Base-by-base conservation (phyloP, 2,797 vertebrate species). In the Knipowitschia caucasica region DNA sequence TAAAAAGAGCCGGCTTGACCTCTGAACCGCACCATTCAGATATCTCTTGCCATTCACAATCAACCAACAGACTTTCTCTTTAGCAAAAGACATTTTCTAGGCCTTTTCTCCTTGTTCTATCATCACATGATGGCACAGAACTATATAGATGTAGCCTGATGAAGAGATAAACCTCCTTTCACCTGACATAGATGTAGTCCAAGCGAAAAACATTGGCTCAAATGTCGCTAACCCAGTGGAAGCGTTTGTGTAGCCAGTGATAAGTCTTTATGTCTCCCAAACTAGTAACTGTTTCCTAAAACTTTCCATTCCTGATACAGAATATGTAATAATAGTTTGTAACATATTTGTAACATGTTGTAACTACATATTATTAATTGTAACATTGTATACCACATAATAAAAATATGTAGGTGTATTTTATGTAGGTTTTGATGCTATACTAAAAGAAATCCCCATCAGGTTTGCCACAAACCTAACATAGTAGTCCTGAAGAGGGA, bases 1-100 rank as follows among this genome's bases (percentile, higher is more conserved):
- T 40, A 69, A 82, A 86, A 85, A 63, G 75, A 76, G 59, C 65
- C 70, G 60, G 76, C 71, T 63, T 83, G 83, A 88, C 81, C 89
- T 82, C 53, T 78, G 60, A 81, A 77, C 83, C 76, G 20, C 14
- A 31, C 81, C 66, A 83, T 89, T 90, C 75, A 87, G n/a, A 59
- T 56, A n/a, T 58, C 62, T 49, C 69, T 59, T 64, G 64, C 85
- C 69, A 76, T 83, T 88, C 81, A 86, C 69, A 78, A 84, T 69
- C 69, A 65, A 75, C 67, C 79, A 83, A 67, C 78, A 79, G 83
- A 65, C 56, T 74, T 47, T 61, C 64, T 58, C 72, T 56, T 58
- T 52, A 54, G 61, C 66, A 36, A 57, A 53, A 74, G 61, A 73
- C 80, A 76, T 78, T 83, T 73, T 73, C 74, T 33, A 11, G 38